These are phyloP conservation scores for Nyctibius bracteatus DNA, from an alignment of 2,113 vertebrate genomes.

Conservation along the genomic window DNA sequence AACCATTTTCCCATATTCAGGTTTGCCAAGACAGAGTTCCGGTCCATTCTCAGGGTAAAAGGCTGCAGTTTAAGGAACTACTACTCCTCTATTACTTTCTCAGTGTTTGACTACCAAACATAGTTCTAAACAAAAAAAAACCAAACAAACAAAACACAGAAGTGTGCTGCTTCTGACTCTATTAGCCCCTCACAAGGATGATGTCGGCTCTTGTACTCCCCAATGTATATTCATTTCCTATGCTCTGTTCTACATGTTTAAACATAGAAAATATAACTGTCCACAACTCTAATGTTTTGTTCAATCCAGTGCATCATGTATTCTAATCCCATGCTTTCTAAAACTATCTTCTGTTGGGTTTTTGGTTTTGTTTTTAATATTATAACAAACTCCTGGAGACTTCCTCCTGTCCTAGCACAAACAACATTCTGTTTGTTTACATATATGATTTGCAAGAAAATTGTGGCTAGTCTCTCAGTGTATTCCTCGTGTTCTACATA, in stretches of 20 bases:
- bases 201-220: not conserved
- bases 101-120: not conserved
- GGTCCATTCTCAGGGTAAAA: slow-evolving; percentile 2
- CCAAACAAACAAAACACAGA: not conserved
- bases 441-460: not conserved
- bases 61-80: not conserved
- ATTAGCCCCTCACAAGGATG: not conserved
- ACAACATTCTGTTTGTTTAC: not conserved
- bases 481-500: fast-evolving
- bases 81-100: not conserved
- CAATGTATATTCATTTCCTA: not conserved
- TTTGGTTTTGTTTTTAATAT: not conserved
- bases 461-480: not conserved
- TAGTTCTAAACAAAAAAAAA: not conserved
- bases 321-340: not conserved
- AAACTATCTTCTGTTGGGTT: not conserved
- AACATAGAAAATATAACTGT: not conserved
- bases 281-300: not conserved
- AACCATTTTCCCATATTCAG: not conserved
- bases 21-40: slow-evolving; percentile 12
- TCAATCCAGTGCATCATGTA: not conserved
- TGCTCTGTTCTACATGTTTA: not conserved
- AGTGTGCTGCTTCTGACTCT: not conserved
- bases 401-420: not conserved
- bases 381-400: not conserved